Base-by-base conservation (phyloP, 1,140 invertebrate genomes). In the Mya arenaria region DNA sequence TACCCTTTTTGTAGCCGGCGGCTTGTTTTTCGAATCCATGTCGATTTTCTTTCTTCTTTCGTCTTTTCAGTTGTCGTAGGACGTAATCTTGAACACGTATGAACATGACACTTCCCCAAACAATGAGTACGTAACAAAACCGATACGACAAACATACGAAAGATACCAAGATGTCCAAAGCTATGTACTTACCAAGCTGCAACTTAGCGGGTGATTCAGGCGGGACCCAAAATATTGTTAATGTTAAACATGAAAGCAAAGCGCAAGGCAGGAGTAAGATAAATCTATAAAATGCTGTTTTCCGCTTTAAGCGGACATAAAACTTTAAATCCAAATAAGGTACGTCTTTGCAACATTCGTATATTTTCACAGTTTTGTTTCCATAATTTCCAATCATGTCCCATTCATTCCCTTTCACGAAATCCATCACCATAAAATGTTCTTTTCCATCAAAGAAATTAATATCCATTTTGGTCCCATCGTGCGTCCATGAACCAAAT, bases 401-500 rank as follows among this genome's bases (percentile, higher is more conserved):
- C 92, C 92, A 93, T 85, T 93, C 92, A 83, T 93, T 93, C 72
- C 89, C 89, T 39, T 77, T 19, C 10, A 91, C 86, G 68, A 90
- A 92, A 75, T 92, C 87, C 66, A 89, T 87, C 17, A 65, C 41
- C 68, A 74, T 73, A 55, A 82, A 74, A n/a, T 73, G 34, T 36
- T 58, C 32, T 37, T 41, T 8, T 0, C 15, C 36, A 15, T 37
- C 15, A 56, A 73, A 82, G 58, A 82, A 82, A 17, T 23, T 10
- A 28, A 92, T 25, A 52, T 85, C 83, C 58, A 86, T 71, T 96
- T 98, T 97, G 94, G 97, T 97, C 94, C 97, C 97, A 94, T 98
- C 97, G 95, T 98, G 98, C 28, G 97, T 98, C 98, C 97, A 98
- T 95, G 95, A 97, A 93, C 97, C 98, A 90, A 99, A 97, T 95